Evolutionary conservation across 1,140 invertebrate genomes (phyloP), one percentile per base, ranked within the genome.

Genomic region (Ephestia elutella): DNA sequence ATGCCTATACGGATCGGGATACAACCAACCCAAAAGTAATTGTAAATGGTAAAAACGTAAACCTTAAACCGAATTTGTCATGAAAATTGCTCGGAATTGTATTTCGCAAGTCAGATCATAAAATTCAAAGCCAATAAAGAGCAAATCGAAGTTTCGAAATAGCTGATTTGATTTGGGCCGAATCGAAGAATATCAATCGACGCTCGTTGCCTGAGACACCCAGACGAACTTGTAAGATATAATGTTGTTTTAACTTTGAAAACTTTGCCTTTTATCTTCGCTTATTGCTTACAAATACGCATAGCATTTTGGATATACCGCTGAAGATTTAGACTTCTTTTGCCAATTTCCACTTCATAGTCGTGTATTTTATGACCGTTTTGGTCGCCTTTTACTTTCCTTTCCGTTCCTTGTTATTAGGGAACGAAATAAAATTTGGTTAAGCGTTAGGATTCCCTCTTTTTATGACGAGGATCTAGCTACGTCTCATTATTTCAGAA

Each of bases 41-140:
- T 17, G 38, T 15, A 15, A 15, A 15, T 44, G 15, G 5, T 4
- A 17, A 15, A 44, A 44, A 44, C 38, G 38, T 15, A 17, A 17
- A 44, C 13, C 15, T n/a, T 15, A 44, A 44, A 15, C n/a, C 2
- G 15, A 44, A 44, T 44, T 44, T 1, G 38, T 13, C 13, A 44
- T n/a, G 15, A 10, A 44, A 44, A 44, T 44, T 44, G 15, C 38
- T 15, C n/a, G 10, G 5, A 61, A 60, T 59, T 57, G 54, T 35
- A 66, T 71, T 71, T 71, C 63, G 59, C 61, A 72, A 72, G 51
- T 38, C 25, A 58, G 49, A 61, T 66, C 63, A 80, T 80, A 82
- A 83, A 86, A 86, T 63, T 30, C 59, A 73, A 77, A 78, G 71
- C 63, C 62, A 75, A 85, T 78, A 82, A 82, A 75, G 59, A 59